Percentiles rank a stretch among this genome's conserved stretches.
These are phyloP conservation scores for Eurois occulta DNA, from an alignment of 2,888 invertebrate species.

Conservation along the genomic window DNA sequence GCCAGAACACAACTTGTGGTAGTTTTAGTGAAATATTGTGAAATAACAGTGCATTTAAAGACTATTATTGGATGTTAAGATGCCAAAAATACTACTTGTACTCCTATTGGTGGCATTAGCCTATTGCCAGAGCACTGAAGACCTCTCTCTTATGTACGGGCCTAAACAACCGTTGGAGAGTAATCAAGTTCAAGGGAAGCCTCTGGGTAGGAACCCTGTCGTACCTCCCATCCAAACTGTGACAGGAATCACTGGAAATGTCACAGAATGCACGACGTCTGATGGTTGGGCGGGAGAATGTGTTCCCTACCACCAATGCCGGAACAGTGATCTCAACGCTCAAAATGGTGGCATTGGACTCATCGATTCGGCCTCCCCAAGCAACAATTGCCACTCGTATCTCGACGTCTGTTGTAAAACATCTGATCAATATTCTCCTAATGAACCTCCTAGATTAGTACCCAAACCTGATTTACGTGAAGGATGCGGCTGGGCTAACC, in stretches of 20 bases:
- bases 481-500: slow-evolving; percentile 94
- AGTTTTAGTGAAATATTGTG: slow-evolving; percentile 30
- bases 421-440: slow-evolving; percentile 67
- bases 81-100: slow-evolving; percentile 68
- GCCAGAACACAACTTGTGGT: background rate
- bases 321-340: slow-evolving; percentile 91
- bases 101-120: slow-evolving; percentile 68
- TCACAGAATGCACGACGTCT: slow-evolving; percentile 75
- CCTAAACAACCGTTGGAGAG: slow-evolving; percentile 7
- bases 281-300: slow-evolving; percentile 91
- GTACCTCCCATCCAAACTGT: slow-evolving; percentile 22
- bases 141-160: slow-evolving; percentile 15
- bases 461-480: slow-evolving; percentile 24
- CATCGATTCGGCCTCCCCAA: slow-evolving; percentile 91
- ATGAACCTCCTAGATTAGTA: slow-evolving; percentile 69
- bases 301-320: slow-evolving; percentile 94
- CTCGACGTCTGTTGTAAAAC: slow-evolving; percentile 81
- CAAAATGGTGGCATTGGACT: slow-evolving; percentile 88
- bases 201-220: background rate
- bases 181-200: background rate
- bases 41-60: background rate
- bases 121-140: slow-evolving; percentile 71
- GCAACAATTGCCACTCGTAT: slow-evolving; percentile 78
- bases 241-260: background rate
- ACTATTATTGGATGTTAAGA: slow-evolving; percentile 49